Percentiles rank a stretch among this genome's conserved stretches.
Evolutionary conservation across 2,888 invertebrate species (phyloP).

Genomic region (Beris morrisii): DNA sequence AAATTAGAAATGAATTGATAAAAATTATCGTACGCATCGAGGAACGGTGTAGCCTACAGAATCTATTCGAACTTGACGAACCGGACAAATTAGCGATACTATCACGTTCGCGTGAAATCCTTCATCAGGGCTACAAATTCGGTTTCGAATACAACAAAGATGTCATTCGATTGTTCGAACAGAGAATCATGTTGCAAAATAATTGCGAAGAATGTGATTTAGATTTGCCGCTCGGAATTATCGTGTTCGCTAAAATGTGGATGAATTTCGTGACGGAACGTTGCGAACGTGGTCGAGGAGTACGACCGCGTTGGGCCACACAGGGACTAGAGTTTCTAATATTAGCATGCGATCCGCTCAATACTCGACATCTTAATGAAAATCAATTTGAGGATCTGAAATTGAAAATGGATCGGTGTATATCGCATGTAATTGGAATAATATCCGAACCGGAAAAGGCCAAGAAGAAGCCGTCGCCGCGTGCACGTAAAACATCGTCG

Average conservation of each 20-base stretch:
- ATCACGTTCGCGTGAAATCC: conserved; percentile 70
- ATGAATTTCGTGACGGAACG: conserved; percentile 84
- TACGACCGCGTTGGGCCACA: conserved; percentile 84
- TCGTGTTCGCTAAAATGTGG: conserved; percentile 79
- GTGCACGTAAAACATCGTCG: conserved; percentile 52
- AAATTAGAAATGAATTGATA: conserved; percentile 55
- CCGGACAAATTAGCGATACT: conserved; percentile 63
- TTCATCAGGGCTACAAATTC: conserved; percentile 86
- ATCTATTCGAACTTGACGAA: conserved; percentile 50
- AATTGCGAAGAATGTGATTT: conserved; percentile 50
- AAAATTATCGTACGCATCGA: conserved; percentile 52
- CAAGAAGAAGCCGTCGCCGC: conserved; percentile 54
- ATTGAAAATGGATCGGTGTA: conserved; percentile 78
- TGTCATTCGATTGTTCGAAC: conserved; percentile 59
- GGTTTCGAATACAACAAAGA: conserved; percentile 76
- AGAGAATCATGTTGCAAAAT: conserved; percentile 54
- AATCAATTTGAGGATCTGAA: conserved; percentile 79
- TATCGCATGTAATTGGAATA: conserved; percentile 81
- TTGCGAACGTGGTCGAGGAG: conserved; percentile 80
- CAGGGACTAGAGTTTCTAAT: conserved; percentile 87
- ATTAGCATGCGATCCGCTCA: conserved; percentile 80
- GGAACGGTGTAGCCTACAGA: conserved; percentile 50
- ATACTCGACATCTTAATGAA: conserved; percentile 75
- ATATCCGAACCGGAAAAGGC: conserved; percentile 57
- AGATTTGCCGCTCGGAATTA: conserved; percentile 63